Percentiles rank a stretch among this genome's conserved stretches.
phyloP scores from a whole-genome alignment of 30 jellyfish, hydroid and myxozoan genomes.

The Hydra vulgaris region DNA sequence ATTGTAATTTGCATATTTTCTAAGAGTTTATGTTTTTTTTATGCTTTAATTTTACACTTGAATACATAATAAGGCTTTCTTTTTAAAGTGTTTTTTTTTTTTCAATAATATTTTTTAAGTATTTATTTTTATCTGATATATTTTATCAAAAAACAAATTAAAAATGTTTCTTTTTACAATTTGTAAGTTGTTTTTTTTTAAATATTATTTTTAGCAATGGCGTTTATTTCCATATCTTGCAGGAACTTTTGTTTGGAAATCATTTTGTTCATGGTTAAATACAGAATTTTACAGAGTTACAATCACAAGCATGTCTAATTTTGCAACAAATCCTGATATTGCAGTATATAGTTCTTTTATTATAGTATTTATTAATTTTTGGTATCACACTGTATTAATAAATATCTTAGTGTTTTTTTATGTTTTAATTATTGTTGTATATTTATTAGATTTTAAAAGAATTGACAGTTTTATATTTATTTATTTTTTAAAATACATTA shows the following conservation, averaged over 20 bases:
- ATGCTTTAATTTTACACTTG: too few relatives aligned
- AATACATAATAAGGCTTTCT: too few relatives aligned
- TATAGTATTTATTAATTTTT: too few relatives aligned
- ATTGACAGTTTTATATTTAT: too few relatives aligned
- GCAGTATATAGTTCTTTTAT: constrained; percentile 11
- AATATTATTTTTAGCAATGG: constrained; percentile 63
- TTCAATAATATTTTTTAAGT: too few relatives aligned
- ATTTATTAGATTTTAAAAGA: too few relatives aligned
- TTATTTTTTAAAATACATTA: too few relatives aligned
- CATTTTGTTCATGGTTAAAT: constrained; percentile 34
- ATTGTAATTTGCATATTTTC: background rate
- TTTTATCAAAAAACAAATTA: too few relatives aligned
- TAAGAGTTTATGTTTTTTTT: background rate
- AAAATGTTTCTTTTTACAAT: too few relatives aligned
- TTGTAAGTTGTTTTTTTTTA: background rate
- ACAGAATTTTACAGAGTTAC: constrained; percentile 30
- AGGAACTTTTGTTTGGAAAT: constrained; percentile 58
- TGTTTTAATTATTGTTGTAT: too few relatives aligned
- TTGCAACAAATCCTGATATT: constrained; percentile 1
- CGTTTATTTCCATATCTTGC: constrained; percentile 90
- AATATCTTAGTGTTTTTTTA: background rate
- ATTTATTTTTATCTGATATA: too few relatives aligned
- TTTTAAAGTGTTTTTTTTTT: background rate
- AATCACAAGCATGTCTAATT: constrained; percentile 42
- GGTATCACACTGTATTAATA: background rate